Evolutionary conservation across 2,888 invertebrate species (phyloP).

Genomic region (Papilio elwesi): DNA sequence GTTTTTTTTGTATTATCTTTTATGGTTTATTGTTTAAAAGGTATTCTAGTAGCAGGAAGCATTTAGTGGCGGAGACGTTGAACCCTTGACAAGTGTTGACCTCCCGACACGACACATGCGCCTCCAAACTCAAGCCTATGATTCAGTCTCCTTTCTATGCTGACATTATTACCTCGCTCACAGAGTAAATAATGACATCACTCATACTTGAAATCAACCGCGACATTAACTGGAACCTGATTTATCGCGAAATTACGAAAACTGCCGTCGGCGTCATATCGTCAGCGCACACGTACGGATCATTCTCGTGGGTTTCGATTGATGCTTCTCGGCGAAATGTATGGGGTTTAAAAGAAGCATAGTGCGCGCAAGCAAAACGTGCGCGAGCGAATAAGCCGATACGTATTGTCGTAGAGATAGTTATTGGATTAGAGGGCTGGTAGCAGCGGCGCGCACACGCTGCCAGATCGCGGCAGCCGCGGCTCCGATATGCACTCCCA

Average conservation of each 20-base stretch:
- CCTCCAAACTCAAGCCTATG: conserved; percentile 59
- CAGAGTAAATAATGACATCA: conserved; percentile 60
- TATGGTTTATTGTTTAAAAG: conserved; percentile 70
- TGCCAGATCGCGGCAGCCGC: conserved; percentile 54
- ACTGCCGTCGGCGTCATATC: not conserved
- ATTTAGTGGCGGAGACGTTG: conserved; percentile 69
- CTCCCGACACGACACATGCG: conserved; percentile 61
- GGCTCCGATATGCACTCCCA: conserved; percentile 61
- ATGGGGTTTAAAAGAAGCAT: conserved; percentile 32
- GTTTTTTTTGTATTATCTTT: conserved; percentile 61
- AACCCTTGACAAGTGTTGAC: conserved; percentile 69
- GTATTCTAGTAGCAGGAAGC: conserved; percentile 63
- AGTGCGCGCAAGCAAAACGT: conserved; percentile 28
- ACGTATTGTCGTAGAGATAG: conserved; percentile 61
- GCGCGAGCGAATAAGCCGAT: conserved; percentile 54
- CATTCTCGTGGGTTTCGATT: conserved; percentile 10
- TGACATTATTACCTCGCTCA: conserved; percentile 48
- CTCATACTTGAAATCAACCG: conserved; percentile 40
- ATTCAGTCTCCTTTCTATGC: conserved; percentile 64
- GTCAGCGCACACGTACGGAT: not conserved
- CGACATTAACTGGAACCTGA: conserved; percentile 21
- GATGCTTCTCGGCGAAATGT: conserved; percentile 32
- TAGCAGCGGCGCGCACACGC: conserved; percentile 49
- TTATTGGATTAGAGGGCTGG: conserved; percentile 56
- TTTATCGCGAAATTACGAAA: conserved; percentile 26